phyloP scores from a whole-genome alignment of 2,888 invertebrate species.

The Acleris laterana region DNA sequence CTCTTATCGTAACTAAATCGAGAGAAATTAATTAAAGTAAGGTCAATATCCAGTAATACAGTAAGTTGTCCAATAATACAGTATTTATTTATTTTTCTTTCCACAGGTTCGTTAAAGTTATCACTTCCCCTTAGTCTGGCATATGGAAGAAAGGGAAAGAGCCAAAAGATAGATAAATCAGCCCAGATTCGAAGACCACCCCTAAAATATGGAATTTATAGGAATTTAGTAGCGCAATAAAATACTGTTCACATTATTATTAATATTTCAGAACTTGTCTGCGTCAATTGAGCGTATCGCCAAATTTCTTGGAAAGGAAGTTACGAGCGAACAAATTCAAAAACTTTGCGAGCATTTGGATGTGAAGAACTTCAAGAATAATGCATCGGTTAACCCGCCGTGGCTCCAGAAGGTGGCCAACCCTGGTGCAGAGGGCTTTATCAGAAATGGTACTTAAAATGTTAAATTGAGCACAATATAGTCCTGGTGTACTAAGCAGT shows the following conservation, averaged over 20 bases:
- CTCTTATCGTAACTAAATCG: no score
- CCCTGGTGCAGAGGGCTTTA: slow-evolving; percentile 78
- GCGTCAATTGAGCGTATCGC: slow-evolving; percentile 77
- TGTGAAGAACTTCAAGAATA: slow-evolving; percentile 89
- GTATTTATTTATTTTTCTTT: no score
- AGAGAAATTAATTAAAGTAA: no score
- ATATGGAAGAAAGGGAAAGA: no score
- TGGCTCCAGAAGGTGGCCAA: slow-evolving; percentile 74
- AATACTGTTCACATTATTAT: neutral
- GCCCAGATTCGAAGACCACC: no score
- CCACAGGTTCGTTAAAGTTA: no score
- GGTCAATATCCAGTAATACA: no score
- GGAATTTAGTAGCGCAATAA: neutral
- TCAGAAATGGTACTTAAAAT: slow-evolving; percentile 71
- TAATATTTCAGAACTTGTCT: slow-evolving; percentile 75
- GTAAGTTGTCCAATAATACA: no score
- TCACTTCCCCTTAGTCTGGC: no score
- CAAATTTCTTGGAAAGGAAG: slow-evolving; percentile 78
- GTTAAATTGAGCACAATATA: neutral
- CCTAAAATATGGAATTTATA: no score
- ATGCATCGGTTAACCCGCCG: slow-evolving; percentile 86
- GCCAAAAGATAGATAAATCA: no score
- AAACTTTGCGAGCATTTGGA: slow-evolving; percentile 86
- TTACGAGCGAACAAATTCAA: slow-evolving; percentile 77
- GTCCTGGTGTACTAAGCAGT: neutral